A percentile compares a stretch with the other conserved stretches of the same genome.
Conservation (phyloP, 2,797 vertebrate genomes). For the Gobionotothen gibberifrons region DNA sequence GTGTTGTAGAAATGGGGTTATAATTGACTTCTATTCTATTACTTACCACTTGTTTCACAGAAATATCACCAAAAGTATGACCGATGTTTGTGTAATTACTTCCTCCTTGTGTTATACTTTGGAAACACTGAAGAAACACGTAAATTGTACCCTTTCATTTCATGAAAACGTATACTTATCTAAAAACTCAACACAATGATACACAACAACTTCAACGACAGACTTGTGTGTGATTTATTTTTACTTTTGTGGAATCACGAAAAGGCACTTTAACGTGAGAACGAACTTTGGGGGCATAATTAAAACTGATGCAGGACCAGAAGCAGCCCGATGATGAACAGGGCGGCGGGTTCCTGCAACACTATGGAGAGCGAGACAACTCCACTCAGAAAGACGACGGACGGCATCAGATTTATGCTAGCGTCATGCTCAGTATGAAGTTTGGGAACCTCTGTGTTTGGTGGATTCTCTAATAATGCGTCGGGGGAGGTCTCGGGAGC, state of each 20-base stretch:
- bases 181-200: slow-evolving; percentile 37
- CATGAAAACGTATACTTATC: slow-evolving; percentile 27
- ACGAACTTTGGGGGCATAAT: slow-evolving; percentile 32
- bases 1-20: background rate
- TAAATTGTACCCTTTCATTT: slow-evolving; percentile 24
- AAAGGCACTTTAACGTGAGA: slow-evolving; percentile 76
- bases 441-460: slow-evolving; percentile 39
- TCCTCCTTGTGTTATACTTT: slow-evolving; percentile 28
- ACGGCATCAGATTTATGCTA: slow-evolving; percentile 61
- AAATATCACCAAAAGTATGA: slow-evolving; percentile 10
- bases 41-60: slow-evolving; percentile 8
- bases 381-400: slow-evolving; percentile 69
- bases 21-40: slow-evolving; percentile 10
- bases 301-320: slow-evolving; percentile 69
- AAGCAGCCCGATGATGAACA: slow-evolving; percentile 77
- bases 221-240: slow-evolving; percentile 2
- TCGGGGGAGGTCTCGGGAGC: slow-evolving; percentile 43
- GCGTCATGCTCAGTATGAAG: slow-evolving; percentile 42
- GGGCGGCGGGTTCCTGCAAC: slow-evolving; percentile 69
- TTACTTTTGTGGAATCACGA: slow-evolving; percentile 64
- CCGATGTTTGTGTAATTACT: slow-evolving; percentile 10
- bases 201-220: slow-evolving; percentile 19
- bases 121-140: slow-evolving; percentile 12
- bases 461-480: slow-evolving; percentile 37
- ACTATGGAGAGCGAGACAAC: slow-evolving; percentile 72